These are phyloP conservation scores for Chelonoidis abingdonii DNA, from an alignment of 2,113 vertebrate genomes.

Conservation along the genomic window DNA sequence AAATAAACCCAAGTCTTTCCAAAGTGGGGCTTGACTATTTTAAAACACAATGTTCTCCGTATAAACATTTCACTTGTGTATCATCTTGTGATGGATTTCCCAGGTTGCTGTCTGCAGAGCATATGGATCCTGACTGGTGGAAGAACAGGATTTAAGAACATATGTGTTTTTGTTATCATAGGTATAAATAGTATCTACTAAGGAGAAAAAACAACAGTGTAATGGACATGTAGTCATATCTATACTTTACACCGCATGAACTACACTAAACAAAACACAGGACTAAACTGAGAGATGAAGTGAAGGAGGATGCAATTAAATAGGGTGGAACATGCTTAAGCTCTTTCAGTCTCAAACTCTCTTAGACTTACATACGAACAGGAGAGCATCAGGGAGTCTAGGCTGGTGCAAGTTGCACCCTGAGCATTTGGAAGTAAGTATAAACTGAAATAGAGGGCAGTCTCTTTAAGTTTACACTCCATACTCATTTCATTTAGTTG, in stretches of 20 bases:
- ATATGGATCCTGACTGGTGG: not conserved
- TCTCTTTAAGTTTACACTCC: not conserved
- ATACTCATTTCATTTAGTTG: not conserved
- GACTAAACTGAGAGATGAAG: not conserved
- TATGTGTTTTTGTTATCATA: not conserved
- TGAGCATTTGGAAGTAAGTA: not conserved
- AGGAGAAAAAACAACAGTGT: not conserved
- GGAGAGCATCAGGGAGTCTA: not conserved
- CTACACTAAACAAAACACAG: constrained; percentile 49
- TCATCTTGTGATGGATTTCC: constrained; percentile 19
- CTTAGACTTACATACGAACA: not conserved
- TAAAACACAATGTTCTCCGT: not conserved
- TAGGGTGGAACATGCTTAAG: constrained; percentile 2
- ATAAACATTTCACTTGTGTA: constrained; percentile 10
- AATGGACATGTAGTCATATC: constrained; percentile 23
- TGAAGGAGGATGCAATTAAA: constrained; percentile 26
- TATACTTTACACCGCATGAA: not conserved
- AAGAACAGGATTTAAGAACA: constrained; percentile 9
- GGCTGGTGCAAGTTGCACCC: not conserved
- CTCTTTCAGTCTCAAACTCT: not conserved
- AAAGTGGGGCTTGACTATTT: not conserved
- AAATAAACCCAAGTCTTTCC: not conserved
- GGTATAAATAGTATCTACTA: not conserved
- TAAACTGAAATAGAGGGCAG: not conserved
- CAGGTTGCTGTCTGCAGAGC: not conserved